A percentile compares a stretch with the other conserved stretches of the same genome.
Evolutionary conservation across 2,888 invertebrate species (phyloP).

Genomic region (Brachypterus glaber): DNA sequence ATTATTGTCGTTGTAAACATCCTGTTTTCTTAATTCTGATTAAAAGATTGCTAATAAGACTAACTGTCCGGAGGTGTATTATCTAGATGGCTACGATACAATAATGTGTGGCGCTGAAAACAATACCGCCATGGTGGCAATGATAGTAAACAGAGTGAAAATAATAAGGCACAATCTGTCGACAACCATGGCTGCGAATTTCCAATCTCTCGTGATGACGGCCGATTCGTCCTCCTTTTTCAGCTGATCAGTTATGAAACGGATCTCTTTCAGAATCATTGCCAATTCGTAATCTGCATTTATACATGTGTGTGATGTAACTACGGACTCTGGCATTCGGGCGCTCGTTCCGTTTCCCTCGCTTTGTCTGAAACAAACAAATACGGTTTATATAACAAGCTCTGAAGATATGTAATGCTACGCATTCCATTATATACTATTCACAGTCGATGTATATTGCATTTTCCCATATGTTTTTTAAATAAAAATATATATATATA

Average conservation of each 20-base stretch:
- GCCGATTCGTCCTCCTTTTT: constrained; percentile 90
- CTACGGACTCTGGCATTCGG: constrained; percentile 59
- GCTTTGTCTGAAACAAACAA: constrained; percentile 34
- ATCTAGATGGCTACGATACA: constrained; percentile 79
- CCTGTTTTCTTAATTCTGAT: not conserved
- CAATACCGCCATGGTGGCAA: constrained; percentile 94
- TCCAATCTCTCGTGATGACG: constrained; percentile 96
- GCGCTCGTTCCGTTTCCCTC: constrained; percentile 46
- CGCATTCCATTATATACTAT: too few relatives aligned
- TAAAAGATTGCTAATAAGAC: too few relatives aligned
- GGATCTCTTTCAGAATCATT: constrained; percentile 88
- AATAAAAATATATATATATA: too few relatives aligned
- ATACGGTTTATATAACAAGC: too few relatives aligned
- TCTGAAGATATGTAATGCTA: too few relatives aligned
- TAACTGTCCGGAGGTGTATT: too few relatives aligned
- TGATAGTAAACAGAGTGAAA: constrained; percentile 97
- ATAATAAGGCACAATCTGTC: constrained; percentile 99
- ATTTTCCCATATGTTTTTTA: not conserved
- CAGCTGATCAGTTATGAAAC: constrained; percentile 88
- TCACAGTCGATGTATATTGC: too few relatives aligned
- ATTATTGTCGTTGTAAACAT: constrained; percentile 1
- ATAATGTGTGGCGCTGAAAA: constrained; percentile 94
- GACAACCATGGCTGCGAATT: constrained; percentile 99
- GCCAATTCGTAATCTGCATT: constrained; percentile 91
- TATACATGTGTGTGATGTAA: constrained; percentile 75